A percentile compares a stretch with the other conserved stretches of the same genome.
Conservation (phyloP, 2,797 vertebrate species). For the Sebastes taczanowskii region DNA sequence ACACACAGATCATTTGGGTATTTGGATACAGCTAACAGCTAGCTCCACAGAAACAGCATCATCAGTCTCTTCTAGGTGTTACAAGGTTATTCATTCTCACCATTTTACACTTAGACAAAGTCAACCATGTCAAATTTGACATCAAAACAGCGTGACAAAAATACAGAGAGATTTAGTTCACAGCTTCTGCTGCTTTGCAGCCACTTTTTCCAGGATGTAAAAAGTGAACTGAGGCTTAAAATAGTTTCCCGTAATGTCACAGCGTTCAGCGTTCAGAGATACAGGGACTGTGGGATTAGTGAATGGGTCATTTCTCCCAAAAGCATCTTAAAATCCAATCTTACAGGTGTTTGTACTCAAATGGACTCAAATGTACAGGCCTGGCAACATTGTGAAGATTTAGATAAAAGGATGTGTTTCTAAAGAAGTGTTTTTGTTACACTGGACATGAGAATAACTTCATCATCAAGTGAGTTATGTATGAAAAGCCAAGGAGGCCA, state of each 20-base stretch:
- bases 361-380: not conserved
- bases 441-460: not conserved
- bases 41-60: conserved; percentile 30
- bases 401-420: not conserved
- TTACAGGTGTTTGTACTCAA: conserved; percentile 17
- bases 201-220: conserved; percentile 20
- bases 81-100: conserved; percentile 21
- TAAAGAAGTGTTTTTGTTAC: not conserved
- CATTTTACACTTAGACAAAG: conserved; percentile 31
- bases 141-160: conserved; percentile 22
- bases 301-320: conserved; percentile 9
- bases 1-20: conserved; percentile 17
- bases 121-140: conserved; percentile 23
- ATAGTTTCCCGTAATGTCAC: conserved; percentile 33
- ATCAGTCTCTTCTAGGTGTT: conserved; percentile 12
- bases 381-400: not conserved
- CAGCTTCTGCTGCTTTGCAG: conserved; percentile 10
- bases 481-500: not conserved
- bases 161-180: conserved; percentile 1
- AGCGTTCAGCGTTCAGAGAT: not conserved
- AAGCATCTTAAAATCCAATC: conserved; percentile 13
- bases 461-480: not conserved
- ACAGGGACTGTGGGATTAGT: conserved; percentile 19
- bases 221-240: conserved; percentile 38
- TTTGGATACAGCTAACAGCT: not conserved